Percentiles rank a stretch among this genome's conserved stretches.
Evolutionary conservation across 2,113 vertebrate genomes (phyloP).

Genomic region (Alligator sinensis): DNA sequence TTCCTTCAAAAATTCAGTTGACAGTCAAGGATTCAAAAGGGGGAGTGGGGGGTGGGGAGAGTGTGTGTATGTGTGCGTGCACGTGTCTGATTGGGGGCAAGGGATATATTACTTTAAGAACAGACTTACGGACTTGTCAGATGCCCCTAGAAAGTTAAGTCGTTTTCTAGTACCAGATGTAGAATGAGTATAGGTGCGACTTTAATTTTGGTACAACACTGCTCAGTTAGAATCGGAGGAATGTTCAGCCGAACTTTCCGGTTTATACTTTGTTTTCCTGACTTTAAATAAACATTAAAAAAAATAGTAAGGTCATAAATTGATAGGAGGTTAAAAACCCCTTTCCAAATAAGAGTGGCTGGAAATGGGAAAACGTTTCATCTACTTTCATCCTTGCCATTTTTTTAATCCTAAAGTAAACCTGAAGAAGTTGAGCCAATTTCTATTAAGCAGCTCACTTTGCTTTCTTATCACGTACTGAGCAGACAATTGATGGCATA

Average conservation of each 20-base stretch:
- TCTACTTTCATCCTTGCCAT: not conserved
- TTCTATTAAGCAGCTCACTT: slow-evolving; percentile 53
- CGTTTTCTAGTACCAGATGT: not conserved
- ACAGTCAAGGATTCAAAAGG: not conserved
- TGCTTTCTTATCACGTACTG: slow-evolving; percentile 36
- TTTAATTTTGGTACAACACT: not conserved
- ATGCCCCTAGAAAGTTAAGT: not conserved
- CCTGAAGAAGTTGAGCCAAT: slow-evolving; percentile 50
- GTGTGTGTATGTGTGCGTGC: not conserved
- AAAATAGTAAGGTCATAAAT: not conserved
- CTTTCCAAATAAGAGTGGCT: not conserved
- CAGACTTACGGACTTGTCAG: not conserved
- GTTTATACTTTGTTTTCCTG: not conserved
- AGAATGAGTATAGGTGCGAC: not conserved
- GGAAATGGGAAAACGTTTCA: not conserved
- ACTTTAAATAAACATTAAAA: not conserved
- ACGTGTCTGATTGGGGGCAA: not conserved
- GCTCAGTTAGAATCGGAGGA: not conserved
- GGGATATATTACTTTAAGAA: too few relatives aligned
- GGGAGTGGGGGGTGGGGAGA: too few relatives aligned
- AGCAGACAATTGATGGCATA: slow-evolving; percentile 64
- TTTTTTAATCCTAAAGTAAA: slow-evolving; percentile 48
- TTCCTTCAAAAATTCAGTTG: accelerated
- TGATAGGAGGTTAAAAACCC: not conserved
- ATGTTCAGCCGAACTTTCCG: not conserved